Conservation (phyloP, 2,797 vertebrate species). For the Scarus forsteni region DNA sequence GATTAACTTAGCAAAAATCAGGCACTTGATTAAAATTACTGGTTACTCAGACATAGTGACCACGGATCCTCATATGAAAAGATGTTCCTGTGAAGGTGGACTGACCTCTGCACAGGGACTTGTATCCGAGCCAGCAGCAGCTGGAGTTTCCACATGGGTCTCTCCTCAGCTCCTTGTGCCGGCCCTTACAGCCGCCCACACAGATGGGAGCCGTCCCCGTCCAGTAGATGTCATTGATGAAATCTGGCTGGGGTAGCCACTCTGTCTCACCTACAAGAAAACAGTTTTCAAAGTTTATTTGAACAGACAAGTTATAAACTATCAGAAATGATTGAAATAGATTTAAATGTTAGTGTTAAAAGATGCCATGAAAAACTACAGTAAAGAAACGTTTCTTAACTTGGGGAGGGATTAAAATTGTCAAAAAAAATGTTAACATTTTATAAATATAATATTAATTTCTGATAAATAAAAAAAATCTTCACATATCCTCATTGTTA, state of each 20-base stretch:
- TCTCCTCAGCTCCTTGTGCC: slow-evolving; percentile 86
- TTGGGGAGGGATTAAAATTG: too few relatives aligned
- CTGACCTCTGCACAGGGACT: slow-evolving; percentile 88
- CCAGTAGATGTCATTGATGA: slow-evolving; percentile 84
- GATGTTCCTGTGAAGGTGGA: background rate
- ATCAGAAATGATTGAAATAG: background rate
- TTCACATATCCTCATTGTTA: too few relatives aligned
- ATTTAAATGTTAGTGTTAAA: background rate
- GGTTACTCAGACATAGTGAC: background rate
- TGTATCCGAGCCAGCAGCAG: slow-evolving; percentile 91
- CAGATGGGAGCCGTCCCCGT: slow-evolving; percentile 87
- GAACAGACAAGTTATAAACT: background rate
- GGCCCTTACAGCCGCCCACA: slow-evolving; percentile 83
- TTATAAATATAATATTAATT: too few relatives aligned
- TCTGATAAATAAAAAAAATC: too few relatives aligned
- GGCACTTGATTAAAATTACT: too few relatives aligned
- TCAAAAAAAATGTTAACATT: too few relatives aligned
- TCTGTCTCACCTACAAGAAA: slow-evolving; percentile 67
- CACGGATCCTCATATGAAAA: too few relatives aligned
- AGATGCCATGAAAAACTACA: too few relatives aligned
- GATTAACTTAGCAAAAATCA: too few relatives aligned
- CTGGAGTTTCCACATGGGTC: slow-evolving; percentile 87
- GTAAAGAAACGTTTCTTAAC: too few relatives aligned
- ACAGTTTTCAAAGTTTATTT: slow-evolving; percentile 1
- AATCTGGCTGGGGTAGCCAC: slow-evolving; percentile 52